These are phyloP conservation scores for Natator depressus DNA, from an alignment of 2,113 vertebrate species.

Conservation along the genomic window DNA sequence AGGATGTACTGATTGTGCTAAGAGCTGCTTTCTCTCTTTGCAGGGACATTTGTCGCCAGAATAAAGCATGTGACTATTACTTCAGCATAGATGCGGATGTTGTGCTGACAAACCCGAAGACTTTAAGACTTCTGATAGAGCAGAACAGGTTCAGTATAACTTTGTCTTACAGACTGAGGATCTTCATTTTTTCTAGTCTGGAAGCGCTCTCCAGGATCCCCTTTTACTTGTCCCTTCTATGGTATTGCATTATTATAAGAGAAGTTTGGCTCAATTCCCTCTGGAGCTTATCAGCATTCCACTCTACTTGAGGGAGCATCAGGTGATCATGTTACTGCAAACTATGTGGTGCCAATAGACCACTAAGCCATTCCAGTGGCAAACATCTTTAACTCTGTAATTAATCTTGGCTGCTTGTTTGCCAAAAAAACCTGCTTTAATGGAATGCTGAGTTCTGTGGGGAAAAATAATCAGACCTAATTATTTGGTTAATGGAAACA, in stretches of 20 bases:
- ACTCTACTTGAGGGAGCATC: background rate
- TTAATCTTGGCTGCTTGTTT: background rate
- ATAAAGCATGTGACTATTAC: conserved; percentile 90
- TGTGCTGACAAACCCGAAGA: conserved; percentile 91
- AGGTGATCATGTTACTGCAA: background rate
- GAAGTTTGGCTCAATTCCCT: background rate
- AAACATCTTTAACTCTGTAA: background rate
- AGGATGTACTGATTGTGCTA: background rate
- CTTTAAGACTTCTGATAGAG: conserved; percentile 93
- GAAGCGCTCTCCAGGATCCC: background rate
- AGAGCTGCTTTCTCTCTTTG: conserved; percentile 22
- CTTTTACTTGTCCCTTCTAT: background rate
- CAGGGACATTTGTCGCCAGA: conserved; percentile 93
- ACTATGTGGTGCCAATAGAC: background rate
- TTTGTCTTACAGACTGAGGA: background rate
- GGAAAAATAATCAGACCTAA: background rate
- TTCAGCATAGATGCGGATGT: conserved; percentile 95
- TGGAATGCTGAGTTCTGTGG: background rate
- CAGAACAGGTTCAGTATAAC: conserved; percentile 92
- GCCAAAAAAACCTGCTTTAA: background rate
- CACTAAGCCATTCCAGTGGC: background rate
- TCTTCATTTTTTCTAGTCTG: background rate
- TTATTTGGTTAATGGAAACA: background rate
- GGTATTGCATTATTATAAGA: background rate
- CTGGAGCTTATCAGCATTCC: background rate